phyloP scores from a whole-genome alignment of 2,113 vertebrate genomes.

The Rhombomys opimus region DNA sequence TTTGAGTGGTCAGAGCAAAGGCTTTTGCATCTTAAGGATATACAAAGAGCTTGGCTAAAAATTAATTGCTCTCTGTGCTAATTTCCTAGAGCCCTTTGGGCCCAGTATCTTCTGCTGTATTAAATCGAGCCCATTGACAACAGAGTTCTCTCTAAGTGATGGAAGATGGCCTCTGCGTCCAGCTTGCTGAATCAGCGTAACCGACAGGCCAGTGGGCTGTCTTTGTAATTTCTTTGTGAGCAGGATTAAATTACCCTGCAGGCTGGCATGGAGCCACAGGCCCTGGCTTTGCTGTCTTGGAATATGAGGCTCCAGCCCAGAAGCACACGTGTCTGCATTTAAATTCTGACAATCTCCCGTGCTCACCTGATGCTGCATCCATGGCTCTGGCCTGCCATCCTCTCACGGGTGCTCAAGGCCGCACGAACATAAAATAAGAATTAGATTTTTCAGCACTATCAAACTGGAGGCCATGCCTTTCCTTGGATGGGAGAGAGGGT shows the following conservation, averaged over 20 bases:
- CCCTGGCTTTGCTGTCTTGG: constrained; percentile 72
- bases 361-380: not conserved
- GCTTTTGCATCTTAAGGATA: not conserved
- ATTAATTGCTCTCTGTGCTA: not conserved
- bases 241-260: constrained; percentile 78
- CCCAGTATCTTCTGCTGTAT: not conserved
- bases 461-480: not conserved
- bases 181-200: constrained; percentile 79
- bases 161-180: constrained; percentile 69
- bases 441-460: not conserved
- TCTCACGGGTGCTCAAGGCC: not conserved
- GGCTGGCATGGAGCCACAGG: constrained; percentile 71
- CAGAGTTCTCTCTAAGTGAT: constrained; percentile 52
- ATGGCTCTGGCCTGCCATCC: not conserved
- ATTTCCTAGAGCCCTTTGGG: constrained; percentile 69
- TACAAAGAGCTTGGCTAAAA: not conserved
- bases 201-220: constrained; percentile 52
- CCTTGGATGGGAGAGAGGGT: not conserved
- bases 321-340: not conserved
- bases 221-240: constrained; percentile 76
- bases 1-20: not conserved
- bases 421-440: not conserved
- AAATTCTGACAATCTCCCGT: not conserved
- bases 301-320: constrained; percentile 60
- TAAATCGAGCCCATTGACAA: constrained; percentile 50